Evolutionary conservation across 2,797 vertebrate species (phyloP).

Genomic region (Acipenser transmontanus): DNA sequence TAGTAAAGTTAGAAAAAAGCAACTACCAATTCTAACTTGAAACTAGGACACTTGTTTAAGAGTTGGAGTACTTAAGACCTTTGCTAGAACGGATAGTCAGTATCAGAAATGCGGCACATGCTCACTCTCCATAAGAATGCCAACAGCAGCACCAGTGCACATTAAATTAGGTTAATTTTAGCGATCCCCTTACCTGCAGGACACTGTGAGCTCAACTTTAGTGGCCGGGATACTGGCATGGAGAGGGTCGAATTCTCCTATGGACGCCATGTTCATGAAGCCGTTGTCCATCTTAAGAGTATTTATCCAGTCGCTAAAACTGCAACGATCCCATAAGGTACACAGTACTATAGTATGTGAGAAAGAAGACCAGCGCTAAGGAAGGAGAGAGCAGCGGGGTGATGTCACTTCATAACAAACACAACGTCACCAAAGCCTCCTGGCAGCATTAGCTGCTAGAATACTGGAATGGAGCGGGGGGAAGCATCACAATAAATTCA

Average conservation of each 20-base stretch:
- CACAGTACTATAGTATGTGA: slow-evolving; percentile 32
- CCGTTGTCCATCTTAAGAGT: slow-evolving; percentile 56
- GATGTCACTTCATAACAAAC: slow-evolving; percentile 50
- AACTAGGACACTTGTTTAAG: neutral
- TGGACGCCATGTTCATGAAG: slow-evolving; percentile 76
- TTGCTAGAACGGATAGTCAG: neutral
- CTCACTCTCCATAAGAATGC: neutral
- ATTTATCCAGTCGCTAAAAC: slow-evolving; percentile 34
- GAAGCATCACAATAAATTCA: slow-evolving; percentile 16
- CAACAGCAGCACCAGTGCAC: neutral
- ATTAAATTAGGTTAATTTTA: slow-evolving; percentile 8
- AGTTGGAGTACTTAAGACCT: neutral
- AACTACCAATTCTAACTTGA: neutral
- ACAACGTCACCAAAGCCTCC: slow-evolving; percentile 21
- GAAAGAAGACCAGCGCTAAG: slow-evolving; percentile 15
- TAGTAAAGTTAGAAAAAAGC: neutral
- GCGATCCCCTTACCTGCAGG: slow-evolving; percentile 76
- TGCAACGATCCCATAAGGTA: slow-evolving; percentile 16
- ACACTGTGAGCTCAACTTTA: slow-evolving; percentile 92
- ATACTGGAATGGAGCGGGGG: slow-evolving; percentile 19
- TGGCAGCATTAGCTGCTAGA: slow-evolving; percentile 7
- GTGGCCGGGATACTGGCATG: slow-evolving; percentile 84
- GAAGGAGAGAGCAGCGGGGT: slow-evolving; percentile 29
- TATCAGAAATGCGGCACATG: neutral
- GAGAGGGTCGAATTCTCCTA: slow-evolving; percentile 81